Base-by-base conservation (phyloP, 2,888 invertebrate species). In the Brachyptera putata region DNA sequence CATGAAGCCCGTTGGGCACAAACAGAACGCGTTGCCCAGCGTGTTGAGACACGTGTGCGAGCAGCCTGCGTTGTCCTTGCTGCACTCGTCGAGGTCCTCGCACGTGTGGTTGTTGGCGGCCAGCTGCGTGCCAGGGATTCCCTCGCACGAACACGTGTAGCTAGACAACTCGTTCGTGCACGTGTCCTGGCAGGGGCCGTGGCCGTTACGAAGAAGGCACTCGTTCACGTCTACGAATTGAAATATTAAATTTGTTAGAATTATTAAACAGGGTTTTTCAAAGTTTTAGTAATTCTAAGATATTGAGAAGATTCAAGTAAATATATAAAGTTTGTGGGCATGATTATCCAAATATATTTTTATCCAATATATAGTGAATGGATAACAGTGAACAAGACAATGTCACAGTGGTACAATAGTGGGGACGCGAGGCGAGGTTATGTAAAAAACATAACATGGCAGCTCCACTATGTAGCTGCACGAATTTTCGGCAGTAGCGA, bases 111-210 rank as follows among this genome's bases (percentile, higher is more conserved):
- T 70, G 60, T 76, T 73, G 0, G 67, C 57, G 25, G 72, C 70
- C 25, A 75, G 61, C 67, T 75, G 75, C 60, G 83, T 83, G 60
- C 84, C 84, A n/a, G 79, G 77, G 34, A 82, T 73, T 64, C 76
- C 74, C 58, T 74, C 74, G 69, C 84, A 85, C 59, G 77, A 76
- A 69, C 84, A 85, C 63, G 72, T 72, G 72, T 82, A 84, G 63
- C 79, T 76, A 34, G 84, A 83, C 67, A 77, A 75, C 36, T 76
- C 76, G 71, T 85, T 85, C 63, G 72, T 70, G 70, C 85, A 86
- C 37, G 75, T 75, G 67, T 83, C 83, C 70, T 85, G 82, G 69
- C 85, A 86, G n/a, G 84, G 83, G 4, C 84, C 84, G 67, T 77
- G 79, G 24, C 84, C 84, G 70, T 83, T 83, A 68, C 82, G 78